Percentiles rank a stretch among this genome's conserved stretches.
Conservation (phyloP, 2,888 invertebrate species). For the Baccha elongata region DNA sequence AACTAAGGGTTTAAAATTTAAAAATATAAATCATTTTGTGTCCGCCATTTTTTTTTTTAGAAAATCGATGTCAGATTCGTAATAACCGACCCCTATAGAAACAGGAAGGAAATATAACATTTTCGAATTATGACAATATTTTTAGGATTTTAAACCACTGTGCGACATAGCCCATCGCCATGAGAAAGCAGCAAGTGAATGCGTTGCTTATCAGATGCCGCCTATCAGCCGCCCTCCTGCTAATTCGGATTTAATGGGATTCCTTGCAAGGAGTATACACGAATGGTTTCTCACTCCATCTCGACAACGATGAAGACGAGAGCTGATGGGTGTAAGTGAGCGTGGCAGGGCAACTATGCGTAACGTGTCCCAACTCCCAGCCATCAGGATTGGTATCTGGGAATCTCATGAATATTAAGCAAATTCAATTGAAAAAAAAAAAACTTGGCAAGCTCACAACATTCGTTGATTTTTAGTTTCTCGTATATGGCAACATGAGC, state of each 20-base stretch:
- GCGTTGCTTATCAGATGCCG: slow-evolving; percentile 33
- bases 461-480: slow-evolving; percentile 17
- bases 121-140: no score
- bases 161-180: no score
- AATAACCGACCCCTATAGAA: no score
- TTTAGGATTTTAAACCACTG: no score
- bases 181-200: slow-evolving; percentile 8
- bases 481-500: slow-evolving; percentile 4
- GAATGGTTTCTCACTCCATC: slow-evolving; percentile 11
- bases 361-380: slow-evolving; percentile 1
- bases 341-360: slow-evolving; percentile 12
- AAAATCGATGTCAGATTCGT: no score
- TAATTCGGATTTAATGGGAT: slow-evolving; percentile 59
- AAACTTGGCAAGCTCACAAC: slow-evolving; percentile 5
- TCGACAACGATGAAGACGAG: not conserved
- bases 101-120: no score
- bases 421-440: slow-evolving; percentile 39
- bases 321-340: not conserved
- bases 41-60: no score
- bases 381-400: not conserved
- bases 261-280: slow-evolving; percentile 37
- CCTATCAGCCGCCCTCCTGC: slow-evolving; percentile 51
- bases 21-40: no score
- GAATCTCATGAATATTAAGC: slow-evolving; percentile 39
- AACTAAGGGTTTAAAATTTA: no score